Percentiles rank a stretch among this genome's conserved stretches.
phyloP scores from a whole-genome alignment of 2,797 vertebrate species.

The Cirrhinus mrigala region DNA sequence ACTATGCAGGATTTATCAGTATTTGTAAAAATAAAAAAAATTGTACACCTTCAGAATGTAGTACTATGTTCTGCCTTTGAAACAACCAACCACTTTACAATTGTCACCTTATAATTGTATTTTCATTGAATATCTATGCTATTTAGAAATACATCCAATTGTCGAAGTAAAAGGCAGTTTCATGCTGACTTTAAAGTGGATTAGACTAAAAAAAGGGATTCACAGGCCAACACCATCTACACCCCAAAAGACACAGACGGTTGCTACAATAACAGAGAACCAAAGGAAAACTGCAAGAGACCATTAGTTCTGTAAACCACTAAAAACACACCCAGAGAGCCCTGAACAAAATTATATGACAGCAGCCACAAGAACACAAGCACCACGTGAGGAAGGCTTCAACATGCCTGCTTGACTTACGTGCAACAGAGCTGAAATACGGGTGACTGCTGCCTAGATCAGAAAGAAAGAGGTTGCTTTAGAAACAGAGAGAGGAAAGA shows the following conservation, averaged over 20 bases:
- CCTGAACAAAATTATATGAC: neutral
- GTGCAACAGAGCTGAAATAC: constrained; percentile 84
- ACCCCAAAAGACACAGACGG: neutral
- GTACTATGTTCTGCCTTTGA: neutral
- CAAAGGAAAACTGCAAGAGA: neutral
- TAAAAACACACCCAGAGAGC: neutral
- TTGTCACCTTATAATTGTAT: neutral
- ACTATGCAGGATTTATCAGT: neutral
- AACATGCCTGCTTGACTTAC: constrained; percentile 80
- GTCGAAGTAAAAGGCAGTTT: neutral
- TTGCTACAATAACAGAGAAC: neutral
- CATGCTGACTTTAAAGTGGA: neutral
- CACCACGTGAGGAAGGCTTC: neutral
- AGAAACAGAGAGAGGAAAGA: constrained; percentile 65
- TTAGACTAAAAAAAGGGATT: neutral
- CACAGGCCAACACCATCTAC: neutral
- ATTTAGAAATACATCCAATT: neutral
- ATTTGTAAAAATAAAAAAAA: neutral
- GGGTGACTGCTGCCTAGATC: constrained; percentile 86
- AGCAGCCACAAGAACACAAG: neutral
- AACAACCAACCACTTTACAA: neutral
- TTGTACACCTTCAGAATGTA: neutral
- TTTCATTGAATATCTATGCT: too few species aligned
- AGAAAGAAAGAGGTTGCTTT: constrained; percentile 67
- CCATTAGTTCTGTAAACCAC: neutral